Evolutionary conservation across 1,140 invertebrate genomes (phyloP).

Genomic region (Magallana angulata): DNA sequence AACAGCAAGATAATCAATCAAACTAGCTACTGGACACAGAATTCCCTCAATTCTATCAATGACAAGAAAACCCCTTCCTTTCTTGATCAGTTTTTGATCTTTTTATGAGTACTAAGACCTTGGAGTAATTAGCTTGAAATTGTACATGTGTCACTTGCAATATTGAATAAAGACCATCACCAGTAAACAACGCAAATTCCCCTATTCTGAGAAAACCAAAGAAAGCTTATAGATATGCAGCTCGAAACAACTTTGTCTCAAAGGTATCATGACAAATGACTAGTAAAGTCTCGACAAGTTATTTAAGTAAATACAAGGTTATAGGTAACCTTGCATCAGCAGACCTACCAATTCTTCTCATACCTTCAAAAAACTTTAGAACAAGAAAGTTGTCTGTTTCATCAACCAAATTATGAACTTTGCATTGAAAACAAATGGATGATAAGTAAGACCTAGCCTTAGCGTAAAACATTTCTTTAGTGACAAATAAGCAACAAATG

Average conservation of each 20-base stretch:
- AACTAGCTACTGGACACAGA: background rate
- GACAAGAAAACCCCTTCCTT: background rate
- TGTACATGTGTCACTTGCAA: background rate
- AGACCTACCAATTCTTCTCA: constrained; percentile 19
- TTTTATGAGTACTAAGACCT: background rate
- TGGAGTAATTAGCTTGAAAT: background rate
- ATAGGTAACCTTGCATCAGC: constrained; percentile 41
- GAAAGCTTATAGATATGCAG: constrained; percentile 1
- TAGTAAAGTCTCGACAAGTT: constrained; percentile 6
- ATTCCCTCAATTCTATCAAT: constrained; percentile 1
- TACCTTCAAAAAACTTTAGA: constrained; percentile 19
- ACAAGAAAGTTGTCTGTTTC: constrained; percentile 33
- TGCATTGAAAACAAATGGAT: constrained; percentile 24
- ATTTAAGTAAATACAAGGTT: background rate
- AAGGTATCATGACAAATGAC: constrained; percentile 6
- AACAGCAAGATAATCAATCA: too few species aligned
- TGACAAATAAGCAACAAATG: constrained; percentile 43
- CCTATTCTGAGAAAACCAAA: constrained; percentile 39
- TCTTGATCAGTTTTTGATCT: background rate
- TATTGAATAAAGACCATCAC: constrained; percentile 25
- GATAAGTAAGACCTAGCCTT: constrained; percentile 21
- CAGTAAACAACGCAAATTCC: background rate
- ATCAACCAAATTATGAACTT: constrained; percentile 34
- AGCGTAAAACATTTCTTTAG: background rate
- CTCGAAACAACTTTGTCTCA: constrained; percentile 27